A percentile compares a stretch with the other conserved stretches of the same genome.
Conservation (phyloP, 2,797 vertebrate genomes). For the Benthosema pterotum region DNA sequence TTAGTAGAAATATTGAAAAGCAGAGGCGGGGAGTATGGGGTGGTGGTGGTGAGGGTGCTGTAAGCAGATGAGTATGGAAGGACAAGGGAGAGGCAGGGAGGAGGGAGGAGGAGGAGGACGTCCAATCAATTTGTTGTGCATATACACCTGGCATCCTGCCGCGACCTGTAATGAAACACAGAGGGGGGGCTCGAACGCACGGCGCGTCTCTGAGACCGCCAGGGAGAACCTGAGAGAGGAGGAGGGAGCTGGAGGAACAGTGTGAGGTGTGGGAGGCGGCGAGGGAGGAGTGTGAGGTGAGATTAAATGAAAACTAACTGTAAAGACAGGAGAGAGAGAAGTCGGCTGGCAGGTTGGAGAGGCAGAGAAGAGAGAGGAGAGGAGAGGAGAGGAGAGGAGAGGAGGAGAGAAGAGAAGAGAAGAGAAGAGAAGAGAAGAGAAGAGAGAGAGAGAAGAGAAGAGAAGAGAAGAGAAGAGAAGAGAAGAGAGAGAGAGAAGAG, state of each 20-base stretch:
- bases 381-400: not conserved
- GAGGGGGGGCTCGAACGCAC: not conserved
- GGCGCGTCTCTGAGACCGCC: not conserved
- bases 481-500: not conserved
- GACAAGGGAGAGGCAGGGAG: not conserved
- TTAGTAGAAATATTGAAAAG: conserved; percentile 1
- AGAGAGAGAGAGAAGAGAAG: conserved; percentile 3
- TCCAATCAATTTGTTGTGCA: conserved; percentile 39
- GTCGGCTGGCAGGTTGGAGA: not conserved
- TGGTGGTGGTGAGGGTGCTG: too few relatives aligned
- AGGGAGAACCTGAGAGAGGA: not conserved
- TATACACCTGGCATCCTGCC: conserved; percentile 31
- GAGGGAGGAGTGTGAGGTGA: conserved; percentile 12
- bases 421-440: conserved; percentile 1
- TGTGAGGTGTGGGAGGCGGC: not conserved
- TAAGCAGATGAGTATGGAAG: too few relatives aligned
- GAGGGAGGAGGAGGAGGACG: conserved; percentile 17
- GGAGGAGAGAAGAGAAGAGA: not conserved
- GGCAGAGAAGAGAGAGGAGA: not conserved
- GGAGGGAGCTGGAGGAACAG: not conserved
- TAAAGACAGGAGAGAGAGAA: not conserved
- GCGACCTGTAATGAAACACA: conserved; percentile 44
- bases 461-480: conserved; percentile 6
- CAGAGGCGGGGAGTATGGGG: too few relatives aligned
- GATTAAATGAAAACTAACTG: too few relatives aligned